Evolutionary conservation across 1,140 invertebrate genomes (phyloP), one percentile per base, ranked within the genome.

Genomic region (Cydia amplana): DNA sequence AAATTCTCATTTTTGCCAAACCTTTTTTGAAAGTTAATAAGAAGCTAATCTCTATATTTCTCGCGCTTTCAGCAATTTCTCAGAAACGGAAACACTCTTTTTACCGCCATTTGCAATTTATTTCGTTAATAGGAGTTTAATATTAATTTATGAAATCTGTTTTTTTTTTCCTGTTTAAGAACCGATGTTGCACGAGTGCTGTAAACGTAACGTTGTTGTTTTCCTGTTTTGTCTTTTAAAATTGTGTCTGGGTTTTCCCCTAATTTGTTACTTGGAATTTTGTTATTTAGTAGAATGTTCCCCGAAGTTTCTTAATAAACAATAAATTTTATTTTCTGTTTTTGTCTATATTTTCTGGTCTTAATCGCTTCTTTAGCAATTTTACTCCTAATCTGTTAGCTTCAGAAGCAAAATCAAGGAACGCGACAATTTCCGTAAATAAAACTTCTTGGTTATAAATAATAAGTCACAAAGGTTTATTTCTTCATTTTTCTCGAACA

Each of bases 21-120:
- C 28, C 64, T 36, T 67, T 32, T 36, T 32, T 67, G 16, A 67
- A 67, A 67, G 12, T 67, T 36, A 67, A 6, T 67, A 64, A 64
- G 23, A 25, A 32, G 25, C 64, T 67, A 32, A 67, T 67, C 64
- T 32, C 64, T 67, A 7, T 36, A 36, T 36, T 67, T 4, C 12
- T 32, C 28, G 28, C 64, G 64, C n/a, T 65, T 65, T 65, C 23
- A 16, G 23, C 60, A 12, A 64, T 64, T 64, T 64, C 23, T 64
- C 63, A 1, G 55, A 18, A 23, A 46, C 12, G 60, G 63, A 25
- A 64, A 25, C 43, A 16, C 14, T 46, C 20, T 63, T 18, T 18
- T 18, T 20, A 63, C 63, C 20, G 63, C 23, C 63, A 65, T 65
- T 25, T 28, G 20, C 4, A 65, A 65, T 65, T 32, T 65, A 25